Evolutionary conservation across 2,113 vertebrate genomes (phyloP), one percentile per base, ranked within the genome.

Genomic region (Spilogale gracilis): DNA sequence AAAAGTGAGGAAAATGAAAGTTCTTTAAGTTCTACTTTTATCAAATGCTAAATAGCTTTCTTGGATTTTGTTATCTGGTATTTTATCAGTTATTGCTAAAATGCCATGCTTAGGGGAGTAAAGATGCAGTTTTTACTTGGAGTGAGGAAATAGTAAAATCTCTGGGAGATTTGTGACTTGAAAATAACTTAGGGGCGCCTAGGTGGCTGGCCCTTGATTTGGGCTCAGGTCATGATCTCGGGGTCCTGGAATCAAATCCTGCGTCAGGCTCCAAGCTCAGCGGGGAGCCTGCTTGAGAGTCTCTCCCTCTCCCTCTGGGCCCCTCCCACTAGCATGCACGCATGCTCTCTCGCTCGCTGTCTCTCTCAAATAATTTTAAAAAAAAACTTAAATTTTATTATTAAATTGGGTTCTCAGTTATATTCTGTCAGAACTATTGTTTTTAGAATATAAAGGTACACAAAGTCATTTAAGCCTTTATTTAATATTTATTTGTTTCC

Each of bases 401-500:
- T 88, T 94, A 83, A 95, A 89, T 32, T 87, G 43, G 1, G 6
- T 94, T 96, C 38, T 74, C 56, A 67, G 30, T 87, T 95, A 80
- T 73, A 81, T 63, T 94, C 43, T 96, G 54, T 54, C 76, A 82
- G 11, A 95, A 91, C 69, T 78, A 76, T 9, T 88, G 48, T 83
- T 97, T 97, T 93, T 93, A 88, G 65, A 94, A 92, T 84, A 95
- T 87, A 48, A 97, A 94, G 27, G 90, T 86, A 96, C 91, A 94
- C 32, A 85, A 61, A 84, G n/a, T 58, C 87, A 97, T 90, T 94
- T 71, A 73, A 84, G 95, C 76, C 63, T 98, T 97, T 95, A 97
- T 97, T 97, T 95, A 52, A 89, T 94, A 92, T 97, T 97, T 98
- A 96, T 98, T 97, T 93, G 45, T 85, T 85, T n/a, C 9, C 7